Conservation (phyloP, 2,888 invertebrate genomes). For the Calliopum simillimum region DNA sequence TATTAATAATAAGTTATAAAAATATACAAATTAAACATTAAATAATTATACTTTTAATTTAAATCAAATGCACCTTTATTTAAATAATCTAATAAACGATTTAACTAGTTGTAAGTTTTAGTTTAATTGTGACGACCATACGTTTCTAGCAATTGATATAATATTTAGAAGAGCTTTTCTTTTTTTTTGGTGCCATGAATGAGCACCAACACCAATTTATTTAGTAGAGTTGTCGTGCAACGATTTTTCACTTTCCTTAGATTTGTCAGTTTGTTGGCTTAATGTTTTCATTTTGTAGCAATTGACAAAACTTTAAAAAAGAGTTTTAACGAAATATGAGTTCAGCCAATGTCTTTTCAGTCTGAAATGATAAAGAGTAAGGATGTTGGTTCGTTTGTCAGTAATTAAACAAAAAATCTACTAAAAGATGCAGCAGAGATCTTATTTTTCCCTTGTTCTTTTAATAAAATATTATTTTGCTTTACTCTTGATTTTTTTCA, state of each 20-base stretch:
- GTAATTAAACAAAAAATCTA: too few species aligned
- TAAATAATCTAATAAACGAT: background rate
- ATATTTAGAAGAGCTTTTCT: too few species aligned
- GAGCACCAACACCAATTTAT: conserved; percentile 7
- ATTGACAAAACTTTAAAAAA: conserved; percentile 36
- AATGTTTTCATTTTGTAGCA: background rate
- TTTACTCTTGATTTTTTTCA: too few species aligned
- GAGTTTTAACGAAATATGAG: conserved; percentile 70
- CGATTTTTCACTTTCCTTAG: conserved; percentile 7
- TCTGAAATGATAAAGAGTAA: conserved; percentile 70
- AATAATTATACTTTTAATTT: background rate
- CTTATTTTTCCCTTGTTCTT: too few species aligned
- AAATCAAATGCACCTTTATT: conserved; percentile 8
- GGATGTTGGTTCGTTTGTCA: background rate
- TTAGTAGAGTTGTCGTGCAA: background rate
- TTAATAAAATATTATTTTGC: too few species aligned
- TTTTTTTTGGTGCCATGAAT: background rate
- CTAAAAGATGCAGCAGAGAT: too few species aligned
- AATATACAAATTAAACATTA: background rate
- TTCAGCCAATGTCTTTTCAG: conserved; percentile 81
- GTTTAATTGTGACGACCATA: too few species aligned
- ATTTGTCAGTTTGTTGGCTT: background rate
- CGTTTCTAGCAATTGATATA: too few species aligned
- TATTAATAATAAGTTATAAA: background rate
- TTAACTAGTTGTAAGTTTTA: background rate